Conservation (phyloP, 2,888 invertebrate species). For the Yponomeuta plumbellus region DNA sequence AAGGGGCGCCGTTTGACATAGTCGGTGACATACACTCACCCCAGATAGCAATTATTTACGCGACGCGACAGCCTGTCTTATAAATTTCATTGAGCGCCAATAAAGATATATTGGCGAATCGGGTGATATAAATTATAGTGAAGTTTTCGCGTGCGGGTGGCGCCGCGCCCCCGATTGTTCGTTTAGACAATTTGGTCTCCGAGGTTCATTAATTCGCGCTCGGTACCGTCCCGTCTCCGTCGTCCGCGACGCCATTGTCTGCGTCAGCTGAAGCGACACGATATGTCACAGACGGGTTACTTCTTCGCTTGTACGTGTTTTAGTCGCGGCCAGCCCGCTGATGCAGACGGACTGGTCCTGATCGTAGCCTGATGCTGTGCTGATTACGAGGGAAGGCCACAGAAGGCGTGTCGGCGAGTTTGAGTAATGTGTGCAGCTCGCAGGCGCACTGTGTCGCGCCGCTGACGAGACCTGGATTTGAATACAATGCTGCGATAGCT, state of each 20-base stretch:
- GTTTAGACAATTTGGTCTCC: constrained; percentile 18
- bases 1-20: constrained; percentile 21
- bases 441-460: constrained; percentile 35
- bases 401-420: constrained; percentile 32
- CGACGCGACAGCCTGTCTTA: constrained; percentile 21
- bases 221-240: background rate
- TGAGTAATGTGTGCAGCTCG: constrained; percentile 38
- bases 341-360: background rate
- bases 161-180: constrained; percentile 25
- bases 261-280: constrained; percentile 16
- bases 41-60: constrained; percentile 22
- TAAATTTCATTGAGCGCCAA: constrained; percentile 22
- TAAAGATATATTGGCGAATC: constrained; percentile 22
- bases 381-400: constrained; percentile 10
- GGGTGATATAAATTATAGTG: constrained; percentile 18
- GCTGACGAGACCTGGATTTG: constrained; percentile 60
- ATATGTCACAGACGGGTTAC: background rate
- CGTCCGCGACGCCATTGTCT: constrained; percentile 14
- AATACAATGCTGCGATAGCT: constrained; percentile 72
- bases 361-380: background rate
- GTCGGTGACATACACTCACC: constrained; percentile 20
- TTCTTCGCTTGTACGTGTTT: background rate
- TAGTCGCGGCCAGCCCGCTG: too few species aligned
- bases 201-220: constrained; percentile 20
- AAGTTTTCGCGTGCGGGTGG: constrained; percentile 16